Base-by-base conservation (phyloP, 53 echinoderm and acorn worm genomes). In the Astropecten irregularis region DNA sequence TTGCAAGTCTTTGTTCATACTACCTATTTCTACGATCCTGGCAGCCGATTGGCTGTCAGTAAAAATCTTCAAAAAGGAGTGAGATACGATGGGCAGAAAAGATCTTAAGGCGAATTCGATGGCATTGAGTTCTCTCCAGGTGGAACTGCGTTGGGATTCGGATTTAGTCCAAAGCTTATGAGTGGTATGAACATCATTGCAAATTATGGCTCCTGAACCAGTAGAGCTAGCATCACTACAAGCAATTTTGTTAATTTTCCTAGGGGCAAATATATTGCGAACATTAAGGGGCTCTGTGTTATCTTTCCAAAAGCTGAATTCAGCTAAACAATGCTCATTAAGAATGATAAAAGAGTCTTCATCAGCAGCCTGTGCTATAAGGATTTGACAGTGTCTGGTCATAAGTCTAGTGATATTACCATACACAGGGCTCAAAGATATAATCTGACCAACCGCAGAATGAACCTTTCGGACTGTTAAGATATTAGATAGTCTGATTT, bases 161-260 rank as follows among this genome's bases (percentile, higher is more conserved):
- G 68, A 60, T 47, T 52, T 74, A 73, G 52, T 53, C 76, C 72
- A 89, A 50, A 48, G 87, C 83, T 52, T 73, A 83, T 64, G 71
- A 26, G 49, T 8, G 11, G 11, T 42, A 42, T 42, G 42, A 42
- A 6, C 11, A 42, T 11, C 42, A 42, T 42, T 27, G 9, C 23
- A 52, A 10, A 84, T 40, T 21, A 58, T 58, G 19, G 59, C 81
- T 21, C 81, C 81, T 21, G 59, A 62, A 18, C 81, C 63, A 16
- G 9, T 21, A 19, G 58, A 27, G 9, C 27, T 62, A 0, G 62
- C 62, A 40, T 62, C 81, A 38, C 39, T 35, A 34, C 60, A 60
- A 60, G 28, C 32, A 0, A 31, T 31, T 10, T 31, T 31, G 10
- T 31, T 60, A 2, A 31, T 27, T n/a, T n/a, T n/a, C n/a, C n/a